Base-by-base conservation (phyloP, 2,113 vertebrate genomes). In the Leucosticte australis region DNA sequence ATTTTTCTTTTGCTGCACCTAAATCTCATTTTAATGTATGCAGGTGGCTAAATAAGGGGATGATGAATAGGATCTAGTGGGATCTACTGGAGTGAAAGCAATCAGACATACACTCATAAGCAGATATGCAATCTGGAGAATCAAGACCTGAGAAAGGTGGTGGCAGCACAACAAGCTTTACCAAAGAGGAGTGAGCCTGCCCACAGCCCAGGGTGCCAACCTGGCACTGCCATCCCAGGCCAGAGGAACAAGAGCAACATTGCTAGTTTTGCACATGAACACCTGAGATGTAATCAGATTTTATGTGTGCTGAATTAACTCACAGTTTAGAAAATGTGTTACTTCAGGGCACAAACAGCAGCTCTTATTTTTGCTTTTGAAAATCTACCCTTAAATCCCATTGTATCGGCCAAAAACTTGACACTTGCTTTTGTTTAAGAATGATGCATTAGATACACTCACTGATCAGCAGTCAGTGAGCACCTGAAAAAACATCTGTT, bases 401-500 rank as follows among this genome's bases (percentile, higher is more conserved):
- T 16, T 60, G 22, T 53, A 82, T 44, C 17, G 49, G 28, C 64
- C n/a, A 84, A 89, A 92, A 94, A 64, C 7, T 46, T 79, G n/a
- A 33, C 41, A 85, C 63, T 87, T 85, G 57, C 23, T 91, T 95
- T 87, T 78, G 87, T 12, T 92, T 86, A 76, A 73, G 65, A 84
- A 82, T 64, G 6, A 62, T 13, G 3, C 33, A 75, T 89, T 75
- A 76, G 69, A 89, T 35, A 79, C 4, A 49, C 3, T 71, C 27
- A 55, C 20, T 57, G 37, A 49, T 24, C 62, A 84, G 69, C 22
- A 92, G 67, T 24, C 75, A 68, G 46, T 20, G 37, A 92, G n/a
- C 17, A 87, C 77, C 42, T 83, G 63, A 94, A 83, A 63, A 85
- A 97, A 89, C 33, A 85, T 46, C 31, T 91, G n/a, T 55, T 71